A percentile compares a stretch with the other conserved stretches of the same genome.
Evolutionary conservation across 2,888 invertebrate genomes (phyloP).

Genomic region (Tetramorium bicarinatum): DNA sequence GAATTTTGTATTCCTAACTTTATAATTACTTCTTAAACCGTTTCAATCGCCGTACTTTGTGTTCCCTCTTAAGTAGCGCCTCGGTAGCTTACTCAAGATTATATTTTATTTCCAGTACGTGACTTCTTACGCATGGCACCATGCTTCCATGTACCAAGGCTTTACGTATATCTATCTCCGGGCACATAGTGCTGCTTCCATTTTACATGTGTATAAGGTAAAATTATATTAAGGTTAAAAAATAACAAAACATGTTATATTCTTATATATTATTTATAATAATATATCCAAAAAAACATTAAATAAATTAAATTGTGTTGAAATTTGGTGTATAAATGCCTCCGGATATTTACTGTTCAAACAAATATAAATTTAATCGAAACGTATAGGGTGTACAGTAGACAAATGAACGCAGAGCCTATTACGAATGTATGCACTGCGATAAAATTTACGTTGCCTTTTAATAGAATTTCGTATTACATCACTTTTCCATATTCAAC

Average conservation of each 20-base stretch:
- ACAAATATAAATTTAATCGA: conserved; percentile 42
- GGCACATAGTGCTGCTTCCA: neutral
- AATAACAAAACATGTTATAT: neutral
- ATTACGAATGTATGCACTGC: conserved; percentile 17
- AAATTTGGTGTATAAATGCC: conserved; percentile 7
- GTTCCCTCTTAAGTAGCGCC: conserved; percentile 35
- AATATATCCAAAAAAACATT: neutral
- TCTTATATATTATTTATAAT: conserved; percentile 7
- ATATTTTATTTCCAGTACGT: conserved; percentile 54
- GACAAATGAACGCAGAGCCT: conserved; percentile 14
- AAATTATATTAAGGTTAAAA: conserved; percentile 14
- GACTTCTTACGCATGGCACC: conserved; percentile 34
- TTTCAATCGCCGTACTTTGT: conserved; percentile 47
- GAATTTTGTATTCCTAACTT: conserved; percentile 34
- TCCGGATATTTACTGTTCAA: conserved; percentile 10
- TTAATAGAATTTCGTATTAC: conserved; percentile 35
- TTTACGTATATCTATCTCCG: conserved; percentile 14
- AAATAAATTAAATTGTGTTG: conserved; percentile 25
- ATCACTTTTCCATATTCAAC: neutral
- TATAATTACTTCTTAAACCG: conserved; percentile 52
- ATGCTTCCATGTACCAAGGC: conserved; percentile 22
- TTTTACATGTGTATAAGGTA: conserved; percentile 8
- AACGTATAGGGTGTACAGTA: neutral
- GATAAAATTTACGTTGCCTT: conserved; percentile 31
- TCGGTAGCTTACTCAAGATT: conserved; percentile 44